Conservation (phyloP, 2,797 vertebrate species). For the Nannoperca australis region DNA sequence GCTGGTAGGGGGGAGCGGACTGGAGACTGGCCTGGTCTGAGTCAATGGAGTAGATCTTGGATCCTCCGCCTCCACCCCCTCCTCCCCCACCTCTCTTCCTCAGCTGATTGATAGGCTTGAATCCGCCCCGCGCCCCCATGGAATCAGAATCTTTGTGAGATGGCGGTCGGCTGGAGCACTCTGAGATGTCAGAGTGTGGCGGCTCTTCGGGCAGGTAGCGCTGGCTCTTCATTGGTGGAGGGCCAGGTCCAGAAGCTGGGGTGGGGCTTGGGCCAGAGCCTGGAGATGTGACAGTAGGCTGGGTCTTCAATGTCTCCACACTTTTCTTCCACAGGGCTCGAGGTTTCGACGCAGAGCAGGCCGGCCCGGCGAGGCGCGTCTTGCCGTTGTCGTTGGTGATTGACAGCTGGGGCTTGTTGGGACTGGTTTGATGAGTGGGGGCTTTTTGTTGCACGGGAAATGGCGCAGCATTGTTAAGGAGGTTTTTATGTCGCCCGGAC, state of each 20-base stretch:
- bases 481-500: constrained; percentile 93
- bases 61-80: constrained; percentile 84
- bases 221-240: constrained; percentile 90
- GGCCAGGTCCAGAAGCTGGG: constrained; percentile 81
- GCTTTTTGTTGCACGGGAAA: constrained; percentile 84
- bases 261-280: constrained; percentile 79
- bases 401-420: constrained; percentile 92
- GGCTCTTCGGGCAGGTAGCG: constrained; percentile 95
- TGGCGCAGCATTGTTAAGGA: constrained; percentile 95
- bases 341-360: constrained; percentile 87
- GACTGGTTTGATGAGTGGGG: constrained; percentile 87
- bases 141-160: constrained; percentile 91
- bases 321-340: constrained; percentile 97
- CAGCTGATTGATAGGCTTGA: constrained; percentile 85
- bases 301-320: constrained; percentile 92
- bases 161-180: constrained; percentile 91
- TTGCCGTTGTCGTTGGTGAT: constrained; percentile 87
- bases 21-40: constrained; percentile 91
- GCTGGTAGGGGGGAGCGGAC: constrained; percentile 87
- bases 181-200: constrained; percentile 92
- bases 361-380: constrained; percentile 77
- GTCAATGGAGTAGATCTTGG: constrained; percentile 96
- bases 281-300: constrained; percentile 78
- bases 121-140: constrained; percentile 79
- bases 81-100: constrained; percentile 91